A percentile compares a stretch with the other conserved stretches of the same genome.
Conservation (phyloP, 2,797 vertebrate genomes). For the Trachurus trachurus region DNA sequence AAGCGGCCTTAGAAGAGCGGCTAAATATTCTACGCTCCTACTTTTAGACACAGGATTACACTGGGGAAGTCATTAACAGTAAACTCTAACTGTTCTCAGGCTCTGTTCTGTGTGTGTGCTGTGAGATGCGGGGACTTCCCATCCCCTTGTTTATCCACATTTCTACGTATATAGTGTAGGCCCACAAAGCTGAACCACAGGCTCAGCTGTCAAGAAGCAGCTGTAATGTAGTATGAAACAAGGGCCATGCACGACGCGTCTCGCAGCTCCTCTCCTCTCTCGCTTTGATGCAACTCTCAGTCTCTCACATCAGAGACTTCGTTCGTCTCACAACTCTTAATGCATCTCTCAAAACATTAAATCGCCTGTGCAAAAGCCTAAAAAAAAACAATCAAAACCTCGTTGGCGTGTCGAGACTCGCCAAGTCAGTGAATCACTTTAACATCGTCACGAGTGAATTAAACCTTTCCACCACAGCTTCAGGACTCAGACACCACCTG, state of each 20-base stretch:
- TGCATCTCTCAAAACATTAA: no score
- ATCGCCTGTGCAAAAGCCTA: no score
- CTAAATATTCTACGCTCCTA: conserved; percentile 45
- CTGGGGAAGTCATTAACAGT: conserved; percentile 69
- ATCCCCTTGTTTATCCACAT: conserved; percentile 32
- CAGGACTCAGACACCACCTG: no score
- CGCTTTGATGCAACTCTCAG: no score
- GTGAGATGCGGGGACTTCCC: conserved; percentile 69
- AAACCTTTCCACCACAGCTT: no score
- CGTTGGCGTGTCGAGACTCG: no score
- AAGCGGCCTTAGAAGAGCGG: conserved; percentile 16
- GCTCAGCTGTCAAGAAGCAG: conserved; percentile 8
- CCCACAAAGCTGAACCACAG: conserved; percentile 11
- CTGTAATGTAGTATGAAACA: not conserved
- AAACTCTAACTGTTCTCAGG: conserved; percentile 67
- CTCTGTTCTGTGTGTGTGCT: conserved; percentile 50
- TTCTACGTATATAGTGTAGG: conserved; percentile 4
- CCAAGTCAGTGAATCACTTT: no score
- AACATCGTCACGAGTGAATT: no score
- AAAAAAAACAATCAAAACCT: no score
- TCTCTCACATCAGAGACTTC: no score
- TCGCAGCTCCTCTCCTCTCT: no score
- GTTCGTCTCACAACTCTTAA: no score
- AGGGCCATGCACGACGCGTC: not conserved
- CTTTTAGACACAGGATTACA: conserved; percentile 68